Percentiles rank a stretch among this genome's conserved stretches.
Evolutionary conservation across 2,888 invertebrate species (phyloP).

Genomic region (Chrysomela aeneicollis): DNA sequence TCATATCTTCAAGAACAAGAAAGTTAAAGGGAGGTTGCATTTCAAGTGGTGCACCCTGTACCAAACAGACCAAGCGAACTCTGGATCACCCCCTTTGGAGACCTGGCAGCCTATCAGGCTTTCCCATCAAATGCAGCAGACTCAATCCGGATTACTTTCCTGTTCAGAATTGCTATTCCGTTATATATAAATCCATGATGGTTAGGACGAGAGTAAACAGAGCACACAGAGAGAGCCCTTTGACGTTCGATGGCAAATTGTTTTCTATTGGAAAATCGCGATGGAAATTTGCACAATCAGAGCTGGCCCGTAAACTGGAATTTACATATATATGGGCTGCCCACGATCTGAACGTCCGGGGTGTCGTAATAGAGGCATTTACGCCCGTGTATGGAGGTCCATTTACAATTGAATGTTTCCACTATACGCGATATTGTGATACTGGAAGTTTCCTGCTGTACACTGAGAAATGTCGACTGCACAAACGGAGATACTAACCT

Average conservation of each 20-base stretch:
- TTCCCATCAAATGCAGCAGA: conserved; percentile 2
- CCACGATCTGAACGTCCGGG: conserved; percentile 3
- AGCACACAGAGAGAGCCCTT: conserved; percentile 13
- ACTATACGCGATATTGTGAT: no score
- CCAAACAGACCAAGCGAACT: no score
- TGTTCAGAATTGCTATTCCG: conserved; percentile 19
- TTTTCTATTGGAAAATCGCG: conserved; percentile 36
- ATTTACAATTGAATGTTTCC: no score
- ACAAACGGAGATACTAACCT: no score
- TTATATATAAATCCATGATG: conserved; percentile 7
- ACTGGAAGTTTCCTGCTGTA: no score
- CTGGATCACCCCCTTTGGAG: background rate
- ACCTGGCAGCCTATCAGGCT: background rate
- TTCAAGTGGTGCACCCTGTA: no score
- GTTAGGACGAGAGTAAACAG: conserved; percentile 8
- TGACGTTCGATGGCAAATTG: conserved; percentile 34
- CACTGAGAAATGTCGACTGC: no score
- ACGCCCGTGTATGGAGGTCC: background rate
- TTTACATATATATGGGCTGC: conserved; percentile 27
- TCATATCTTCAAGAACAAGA: no score
- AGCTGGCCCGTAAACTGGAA: conserved; percentile 22
- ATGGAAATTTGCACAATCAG: conserved; percentile 30
- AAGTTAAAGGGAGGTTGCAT: no score
- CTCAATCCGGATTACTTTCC: conserved; percentile 15
- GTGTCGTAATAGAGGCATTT: background rate